Conservation (phyloP, 2,888 invertebrate species). For the Phyto melanocephala region DNA sequence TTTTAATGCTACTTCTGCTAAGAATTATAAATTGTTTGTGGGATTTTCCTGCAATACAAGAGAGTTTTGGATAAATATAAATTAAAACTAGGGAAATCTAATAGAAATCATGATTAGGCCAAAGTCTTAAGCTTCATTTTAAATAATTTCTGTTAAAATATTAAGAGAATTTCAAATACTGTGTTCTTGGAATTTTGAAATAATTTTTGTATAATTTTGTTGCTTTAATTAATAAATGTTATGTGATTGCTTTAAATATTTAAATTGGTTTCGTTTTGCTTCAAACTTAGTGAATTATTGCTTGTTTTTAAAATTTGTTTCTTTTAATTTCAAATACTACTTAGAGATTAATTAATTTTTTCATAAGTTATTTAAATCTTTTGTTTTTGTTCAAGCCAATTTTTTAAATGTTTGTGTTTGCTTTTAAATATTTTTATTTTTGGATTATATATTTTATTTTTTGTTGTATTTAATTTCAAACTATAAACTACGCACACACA, state of each 20-base stretch:
- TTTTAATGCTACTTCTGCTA: constrained; percentile 23
- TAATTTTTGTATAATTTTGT: not conserved
- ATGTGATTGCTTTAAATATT: constrained; percentile 59
- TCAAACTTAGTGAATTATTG: constrained; percentile 44
- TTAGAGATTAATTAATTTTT: constrained; percentile 17
- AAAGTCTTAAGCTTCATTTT: not conserved
- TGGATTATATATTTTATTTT: constrained; percentile 27
- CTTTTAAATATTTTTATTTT: constrained; percentile 30
- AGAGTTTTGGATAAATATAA: not conserved
- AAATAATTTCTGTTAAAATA: too few species aligned
- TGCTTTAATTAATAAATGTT: not conserved
- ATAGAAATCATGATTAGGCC: not conserved
- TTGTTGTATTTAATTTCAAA: constrained; percentile 58
- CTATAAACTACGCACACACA: constrained; percentile 69
- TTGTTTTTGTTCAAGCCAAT: constrained; percentile 48
- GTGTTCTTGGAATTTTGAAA: not conserved
- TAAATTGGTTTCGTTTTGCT: not conserved
- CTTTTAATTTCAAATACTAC: constrained; percentile 49
- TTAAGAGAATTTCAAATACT: not conserved
- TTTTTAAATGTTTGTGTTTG: constrained; percentile 42
- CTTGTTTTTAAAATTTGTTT: constrained; percentile 30
- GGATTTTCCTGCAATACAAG: constrained; percentile 13
- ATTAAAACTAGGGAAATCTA: not conserved
- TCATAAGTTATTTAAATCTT: constrained; percentile 26
- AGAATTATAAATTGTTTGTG: not conserved